phyloP scores from a whole-genome alignment of 2,888 invertebrate genomes.

The Ophioninae sp. region DNA sequence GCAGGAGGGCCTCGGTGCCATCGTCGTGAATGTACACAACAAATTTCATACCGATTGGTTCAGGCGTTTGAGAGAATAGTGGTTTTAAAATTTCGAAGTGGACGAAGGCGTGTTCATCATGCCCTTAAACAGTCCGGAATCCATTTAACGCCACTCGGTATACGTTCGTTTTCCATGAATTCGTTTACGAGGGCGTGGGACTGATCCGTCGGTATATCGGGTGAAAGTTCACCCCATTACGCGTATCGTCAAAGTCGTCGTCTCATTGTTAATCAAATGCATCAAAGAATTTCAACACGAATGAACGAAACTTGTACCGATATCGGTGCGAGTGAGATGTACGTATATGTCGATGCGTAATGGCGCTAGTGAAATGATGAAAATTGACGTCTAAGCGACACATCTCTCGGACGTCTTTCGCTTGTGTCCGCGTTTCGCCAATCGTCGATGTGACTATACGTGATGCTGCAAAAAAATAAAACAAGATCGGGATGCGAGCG shows the following conservation, averaged over 20 bases:
- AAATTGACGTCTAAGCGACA: slow-evolving; percentile 64
- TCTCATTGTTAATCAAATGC: slow-evolving; percentile 16
- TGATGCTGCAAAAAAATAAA: slow-evolving; percentile 41
- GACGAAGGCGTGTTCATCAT: no score
- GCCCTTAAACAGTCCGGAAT: no score
- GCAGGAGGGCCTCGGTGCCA: no score
- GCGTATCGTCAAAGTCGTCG: slow-evolving; percentile 23
- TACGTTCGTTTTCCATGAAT: slow-evolving; percentile 43
- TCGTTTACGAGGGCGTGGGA: slow-evolving; percentile 50
- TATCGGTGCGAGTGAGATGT: not conserved
- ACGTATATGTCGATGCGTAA: not conserved
- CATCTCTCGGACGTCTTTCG: slow-evolving; percentile 49
- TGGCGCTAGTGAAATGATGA: slow-evolving; percentile 54
- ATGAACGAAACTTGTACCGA: slow-evolving; percentile 23
- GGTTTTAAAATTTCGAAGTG: no score
- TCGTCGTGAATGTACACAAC: no score
- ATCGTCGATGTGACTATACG: slow-evolving; percentile 14
- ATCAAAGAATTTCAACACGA: slow-evolving; percentile 4
- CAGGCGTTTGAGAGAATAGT: no score
- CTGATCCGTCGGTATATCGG: slow-evolving; percentile 47
- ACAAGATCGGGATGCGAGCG: slow-evolving; percentile 38
- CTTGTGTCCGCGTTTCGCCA: slow-evolving; percentile 31
- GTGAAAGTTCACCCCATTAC: slow-evolving; percentile 49
- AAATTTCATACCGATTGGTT: no score
- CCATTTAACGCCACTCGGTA: not conserved